Evolutionary conservation across 2,888 invertebrate genomes (phyloP).

Genomic region (Apamea crenata): DNA sequence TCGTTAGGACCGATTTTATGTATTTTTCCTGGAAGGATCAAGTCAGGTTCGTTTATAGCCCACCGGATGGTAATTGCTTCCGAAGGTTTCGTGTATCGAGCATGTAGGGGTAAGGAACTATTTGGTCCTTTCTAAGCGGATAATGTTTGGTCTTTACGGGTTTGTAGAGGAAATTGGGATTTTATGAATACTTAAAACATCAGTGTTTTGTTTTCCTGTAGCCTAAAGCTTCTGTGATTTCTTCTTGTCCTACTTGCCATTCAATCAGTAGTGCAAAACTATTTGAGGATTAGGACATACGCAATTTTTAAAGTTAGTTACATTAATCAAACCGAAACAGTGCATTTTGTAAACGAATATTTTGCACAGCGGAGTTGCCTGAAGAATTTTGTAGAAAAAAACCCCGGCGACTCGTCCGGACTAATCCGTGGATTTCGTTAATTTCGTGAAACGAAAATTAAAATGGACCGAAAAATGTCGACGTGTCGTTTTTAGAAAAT

Average conservation of each 20-base stretch:
- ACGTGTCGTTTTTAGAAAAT: slow-evolving; percentile 60
- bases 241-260: background rate
- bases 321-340: slow-evolving; percentile 1
- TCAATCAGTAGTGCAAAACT: background rate
- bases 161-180: background rate
- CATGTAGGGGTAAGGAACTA: slow-evolving; percentile 34
- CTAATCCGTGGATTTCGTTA: slow-evolving; percentile 64
- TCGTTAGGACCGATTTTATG: slow-evolving; percentile 68
- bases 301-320: background rate
- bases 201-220: background rate
- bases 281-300: background rate
- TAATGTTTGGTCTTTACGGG: slow-evolving; percentile 9
- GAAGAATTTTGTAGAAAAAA: slow-evolving; percentile 42
- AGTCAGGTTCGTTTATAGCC: slow-evolving; percentile 62
- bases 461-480: slow-evolving; percentile 57
- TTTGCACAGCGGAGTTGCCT: slow-evolving; percentile 33
- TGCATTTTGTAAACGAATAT: slow-evolving; percentile 44
- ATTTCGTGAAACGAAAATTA: slow-evolving; percentile 65
- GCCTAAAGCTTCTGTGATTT: too few species aligned
- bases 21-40: slow-evolving; percentile 65
- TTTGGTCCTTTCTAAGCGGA: slow-evolving; percentile 10
- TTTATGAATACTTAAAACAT: background rate
- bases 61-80: slow-evolving; percentile 64
- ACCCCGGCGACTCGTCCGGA: slow-evolving; percentile 22
- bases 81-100: slow-evolving; percentile 44